Conservation (phyloP, 2,797 vertebrate genomes). For the Silurus aristotelis region DNA sequence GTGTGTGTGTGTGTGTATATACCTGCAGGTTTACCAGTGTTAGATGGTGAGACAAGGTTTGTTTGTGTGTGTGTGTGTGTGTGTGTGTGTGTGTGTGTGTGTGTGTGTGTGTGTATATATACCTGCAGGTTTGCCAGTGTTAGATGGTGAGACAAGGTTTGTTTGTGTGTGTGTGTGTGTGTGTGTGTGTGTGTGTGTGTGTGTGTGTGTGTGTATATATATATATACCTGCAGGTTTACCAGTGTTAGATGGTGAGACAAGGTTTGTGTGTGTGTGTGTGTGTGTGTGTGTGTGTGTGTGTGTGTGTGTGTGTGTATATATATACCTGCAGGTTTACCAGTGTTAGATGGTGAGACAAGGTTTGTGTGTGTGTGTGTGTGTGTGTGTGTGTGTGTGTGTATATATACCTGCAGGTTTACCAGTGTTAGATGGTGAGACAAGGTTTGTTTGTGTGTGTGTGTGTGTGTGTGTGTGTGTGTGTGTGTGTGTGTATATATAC, state of each 20-base stretch:
- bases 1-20: too few species aligned
- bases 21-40: conserved; percentile 61
- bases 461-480: not conserved
- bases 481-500: too few species aligned
- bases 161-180: conserved; percentile 5
- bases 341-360: conserved; percentile 72
- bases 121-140: conserved; percentile 61
- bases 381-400: not conserved
- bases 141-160: conserved; percentile 74
- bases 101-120: not conserved
- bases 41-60: conserved; percentile 74
- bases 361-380: not conserved
- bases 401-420: conserved; percentile 54
- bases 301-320: not conserved
- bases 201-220: not conserved
- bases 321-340: conserved; percentile 56
- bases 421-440: conserved; percentile 70
- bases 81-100: too few species aligned
- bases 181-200: not conserved
- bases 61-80: not conserved
- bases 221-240: conserved; percentile 54
- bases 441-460: conserved; percentile 50
- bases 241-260: conserved; percentile 71
- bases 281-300: not conserved
- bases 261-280: conserved; percentile 5